These are phyloP conservation scores for Hydraecia micacea DNA, from an alignment of 2,888 invertebrate species.

Conservation along the genomic window DNA sequence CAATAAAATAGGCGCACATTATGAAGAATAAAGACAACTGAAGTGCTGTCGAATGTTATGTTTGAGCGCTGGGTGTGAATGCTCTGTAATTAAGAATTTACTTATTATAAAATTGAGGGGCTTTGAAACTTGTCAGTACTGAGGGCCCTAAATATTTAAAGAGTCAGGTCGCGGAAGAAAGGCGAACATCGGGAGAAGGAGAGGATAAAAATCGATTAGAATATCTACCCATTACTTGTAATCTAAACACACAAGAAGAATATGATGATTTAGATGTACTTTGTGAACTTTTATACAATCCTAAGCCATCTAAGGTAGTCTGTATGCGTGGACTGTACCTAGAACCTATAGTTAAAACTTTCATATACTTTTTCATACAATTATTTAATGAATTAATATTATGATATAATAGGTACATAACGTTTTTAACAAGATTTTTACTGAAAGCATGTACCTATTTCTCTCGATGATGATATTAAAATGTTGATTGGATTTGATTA, in stretches of 20 bases:
- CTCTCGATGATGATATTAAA: slow-evolving; percentile 67
- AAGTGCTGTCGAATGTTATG: slow-evolving; percentile 49
- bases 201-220: slow-evolving; percentile 8
- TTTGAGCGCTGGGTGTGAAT: slow-evolving; percentile 48
- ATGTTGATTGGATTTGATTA: slow-evolving; percentile 44
- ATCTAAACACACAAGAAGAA: slow-evolving; percentile 20
- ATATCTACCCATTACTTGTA: slow-evolving; percentile 3
- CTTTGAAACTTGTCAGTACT: slow-evolving; percentile 9
- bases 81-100: slow-evolving; percentile 45
- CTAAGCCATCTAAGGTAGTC: slow-evolving; percentile 26
- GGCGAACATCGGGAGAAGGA: slow-evolving; percentile 47
- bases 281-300: slow-evolving; percentile 8
- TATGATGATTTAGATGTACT: slow-evolving; percentile 16
- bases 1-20: slow-evolving; percentile 46
- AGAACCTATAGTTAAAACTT: slow-evolving; percentile 33
- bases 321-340: slow-evolving; percentile 10
- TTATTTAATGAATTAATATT: slow-evolving; percentile 29
- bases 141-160: slow-evolving; percentile 13
- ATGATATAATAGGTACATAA: slow-evolving; percentile 6
- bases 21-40: slow-evolving; percentile 46
- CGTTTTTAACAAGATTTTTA: slow-evolving; percentile 46
- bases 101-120: slow-evolving; percentile 23
- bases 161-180: slow-evolving; percentile 5
- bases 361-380: slow-evolving; percentile 21
- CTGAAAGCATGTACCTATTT: slow-evolving; percentile 52